Evolutionary conservation across 2,888 invertebrate genomes (phyloP), one percentile per base, ranked within the genome.

Genomic region (Gibbula magus): DNA sequence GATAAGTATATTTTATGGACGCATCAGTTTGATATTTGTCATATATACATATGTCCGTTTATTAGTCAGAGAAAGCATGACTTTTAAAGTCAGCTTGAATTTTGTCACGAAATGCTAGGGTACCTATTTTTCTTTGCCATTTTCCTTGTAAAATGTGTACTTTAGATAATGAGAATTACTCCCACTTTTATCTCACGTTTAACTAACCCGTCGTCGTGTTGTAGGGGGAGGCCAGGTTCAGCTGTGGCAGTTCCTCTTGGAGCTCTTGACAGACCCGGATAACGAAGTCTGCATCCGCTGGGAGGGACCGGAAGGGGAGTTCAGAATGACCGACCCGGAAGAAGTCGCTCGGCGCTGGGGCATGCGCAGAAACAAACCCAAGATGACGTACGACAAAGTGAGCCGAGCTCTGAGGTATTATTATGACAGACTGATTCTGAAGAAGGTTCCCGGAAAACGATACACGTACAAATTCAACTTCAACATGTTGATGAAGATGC

Each of bases 231-330:
- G 99, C 52, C 98, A 98, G 94, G 80, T 84, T 61, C 83, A 84
- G 74, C 75, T 84, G 74, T 84, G 83, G 83, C 83, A 84, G 70
- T 83, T 83, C 25, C 75, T 83, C 1, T 53, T 83, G 56, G 83
- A 83, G 53, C 81, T 83, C 0, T 66, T 83, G 97, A 98, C 94
- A 98, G 98, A 94, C 95, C 98, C 93, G 98, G 98, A 98, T 98
- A 98, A 82, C 61, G 79, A 76, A 16, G 22, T 77, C 52, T 86
- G 85, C 61, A 86, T 86, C 79, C 81, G 79, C n/a, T 86, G 86
- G 86, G 86, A 86, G 77, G 85, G 85, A 70, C 74, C 22, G 67
- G 76, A 84, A 53, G 86, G 86, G 29, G 87, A 87, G 73, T 87
- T 87, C 82, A 81, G 83, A 25, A 78, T 86, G 75, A 81, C 81